Conservation (phyloP, 2,797 vertebrate genomes). For the Acrossocheilus wenchowensis region DNA sequence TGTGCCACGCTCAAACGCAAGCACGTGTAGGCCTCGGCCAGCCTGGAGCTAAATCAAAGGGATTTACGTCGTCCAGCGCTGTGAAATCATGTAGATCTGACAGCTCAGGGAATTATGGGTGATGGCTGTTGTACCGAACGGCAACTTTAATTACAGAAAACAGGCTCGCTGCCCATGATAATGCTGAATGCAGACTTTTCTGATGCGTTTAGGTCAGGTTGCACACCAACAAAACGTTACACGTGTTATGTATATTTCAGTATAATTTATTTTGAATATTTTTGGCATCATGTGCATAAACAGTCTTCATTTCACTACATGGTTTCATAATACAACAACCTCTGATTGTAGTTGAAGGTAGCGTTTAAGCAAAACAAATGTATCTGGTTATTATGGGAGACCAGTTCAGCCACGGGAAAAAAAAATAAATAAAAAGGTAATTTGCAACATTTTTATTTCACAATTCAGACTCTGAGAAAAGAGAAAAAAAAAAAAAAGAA, state of each 20-base stretch:
- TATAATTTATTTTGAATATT: conserved; percentile 45
- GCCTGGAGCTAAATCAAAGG: conserved; percentile 36
- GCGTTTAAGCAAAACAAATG: conserved; percentile 1
- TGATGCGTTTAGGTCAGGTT: conserved; percentile 12
- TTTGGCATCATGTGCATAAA: conserved; percentile 51
- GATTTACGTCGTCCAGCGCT: conserved; percentile 13
- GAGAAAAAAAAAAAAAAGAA: not conserved
- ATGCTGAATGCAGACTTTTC: conserved; percentile 4
- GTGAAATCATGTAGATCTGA: conserved; percentile 38
- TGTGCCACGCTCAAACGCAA: not conserved
- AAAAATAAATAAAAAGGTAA: not conserved
- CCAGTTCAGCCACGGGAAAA: not conserved
- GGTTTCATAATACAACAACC: conserved; percentile 33
- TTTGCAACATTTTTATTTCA: not conserved
- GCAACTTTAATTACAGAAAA: conserved; percentile 47
- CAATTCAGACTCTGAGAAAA: not conserved
- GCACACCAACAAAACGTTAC: conserved; percentile 18
- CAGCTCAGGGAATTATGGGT: conserved; percentile 37
- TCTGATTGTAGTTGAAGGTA: not conserved
- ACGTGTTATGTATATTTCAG: not conserved
- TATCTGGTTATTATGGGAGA: not conserved
- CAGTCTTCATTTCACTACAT: conserved; percentile 35
- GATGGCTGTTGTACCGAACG: conserved; percentile 15
- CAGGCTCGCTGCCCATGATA: not conserved
- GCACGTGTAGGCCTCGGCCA: conserved; percentile 29